These are phyloP conservation scores for Thecophora atra DNA, from an alignment of 2,888 invertebrate species.

Conservation along the genomic window DNA sequence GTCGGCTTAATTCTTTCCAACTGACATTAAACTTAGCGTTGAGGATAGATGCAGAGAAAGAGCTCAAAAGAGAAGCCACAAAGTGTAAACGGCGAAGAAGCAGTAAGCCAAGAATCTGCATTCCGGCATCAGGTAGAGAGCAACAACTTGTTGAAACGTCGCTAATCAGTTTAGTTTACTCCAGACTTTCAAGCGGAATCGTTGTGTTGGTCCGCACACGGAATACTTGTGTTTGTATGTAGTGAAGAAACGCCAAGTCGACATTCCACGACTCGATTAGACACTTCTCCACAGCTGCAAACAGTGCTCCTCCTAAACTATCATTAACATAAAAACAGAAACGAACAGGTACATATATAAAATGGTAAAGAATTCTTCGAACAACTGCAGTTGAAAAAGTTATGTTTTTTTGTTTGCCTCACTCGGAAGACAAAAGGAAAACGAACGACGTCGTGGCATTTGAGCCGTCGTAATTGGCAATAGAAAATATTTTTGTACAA, in stretches of 20 bases:
- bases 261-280: slow-evolving; percentile 12
- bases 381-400: background rate
- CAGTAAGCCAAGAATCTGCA: slow-evolving; percentile 33
- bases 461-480: slow-evolving; percentile 19
- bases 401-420: background rate
- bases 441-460: slow-evolving; percentile 33
- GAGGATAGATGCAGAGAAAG: background rate
- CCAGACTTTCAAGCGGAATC: slow-evolving; percentile 45
- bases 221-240: background rate
- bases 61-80: slow-evolving; percentile 16
- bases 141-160: slow-evolving; percentile 21
- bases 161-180: slow-evolving; percentile 43
- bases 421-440: slow-evolving; percentile 3
- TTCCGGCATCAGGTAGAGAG: slow-evolving; percentile 33
- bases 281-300: slow-evolving; percentile 2
- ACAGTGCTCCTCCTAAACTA: background rate
- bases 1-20: too few relatives aligned
- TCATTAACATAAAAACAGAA: slow-evolving; percentile 2
- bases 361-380: slow-evolving; percentile 14
- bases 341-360: background rate
- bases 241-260: slow-evolving; percentile 8
- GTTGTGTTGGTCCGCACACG: slow-evolving; percentile 37
- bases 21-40: too few relatives aligned
- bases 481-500: slow-evolving; percentile 20
- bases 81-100: slow-evolving; percentile 17